Percentiles rank a stretch among this genome's conserved stretches.
phyloP scores from a whole-genome alignment of 2,797 vertebrate species.

The Lindbergichthys nudifrons region DNA sequence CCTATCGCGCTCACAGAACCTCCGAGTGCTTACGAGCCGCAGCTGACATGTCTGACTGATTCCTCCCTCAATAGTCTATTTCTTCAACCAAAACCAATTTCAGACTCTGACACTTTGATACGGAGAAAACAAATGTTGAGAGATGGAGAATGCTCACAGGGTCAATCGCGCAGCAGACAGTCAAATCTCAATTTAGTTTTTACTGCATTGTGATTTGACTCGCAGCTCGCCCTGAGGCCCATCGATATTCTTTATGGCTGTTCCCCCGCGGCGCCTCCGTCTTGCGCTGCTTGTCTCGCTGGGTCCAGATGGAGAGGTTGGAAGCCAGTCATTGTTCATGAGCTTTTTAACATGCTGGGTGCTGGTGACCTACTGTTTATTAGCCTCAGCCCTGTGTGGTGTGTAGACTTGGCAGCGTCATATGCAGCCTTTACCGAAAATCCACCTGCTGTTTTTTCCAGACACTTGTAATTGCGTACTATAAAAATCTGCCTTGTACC shows the following conservation, averaged over 20 bases:
- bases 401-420: slow-evolving; percentile 54
- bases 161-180: slow-evolving; percentile 43
- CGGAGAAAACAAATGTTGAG: slow-evolving; percentile 53
- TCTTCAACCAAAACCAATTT: slow-evolving; percentile 74
- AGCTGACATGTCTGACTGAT: slow-evolving; percentile 64
- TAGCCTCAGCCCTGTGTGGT: slow-evolving; percentile 71
- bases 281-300: slow-evolving; percentile 50
- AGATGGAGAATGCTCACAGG: slow-evolving; percentile 12
- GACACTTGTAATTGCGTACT: slow-evolving; percentile 51
- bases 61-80: slow-evolving; percentile 49
- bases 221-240: slow-evolving; percentile 31
- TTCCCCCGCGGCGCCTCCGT: slow-evolving; percentile 38
- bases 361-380: slow-evolving; percentile 77
- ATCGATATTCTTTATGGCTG: slow-evolving; percentile 74
- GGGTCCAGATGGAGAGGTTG: slow-evolving; percentile 76
- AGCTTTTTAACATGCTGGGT: slow-evolving; percentile 75
- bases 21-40: slow-evolving; percentile 54
- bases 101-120: slow-evolving; percentile 65
- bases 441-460: slow-evolving; percentile 69
- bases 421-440: slow-evolving; percentile 59
- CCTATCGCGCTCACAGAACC: slow-evolving; percentile 50
- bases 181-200: slow-evolving; percentile 58
- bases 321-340: slow-evolving; percentile 73
- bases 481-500: slow-evolving; percentile 43
- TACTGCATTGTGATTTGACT: slow-evolving; percentile 49